phyloP scores from a whole-genome alignment of 2,113 vertebrate species.

The Tragelaphus scriptus region DNA sequence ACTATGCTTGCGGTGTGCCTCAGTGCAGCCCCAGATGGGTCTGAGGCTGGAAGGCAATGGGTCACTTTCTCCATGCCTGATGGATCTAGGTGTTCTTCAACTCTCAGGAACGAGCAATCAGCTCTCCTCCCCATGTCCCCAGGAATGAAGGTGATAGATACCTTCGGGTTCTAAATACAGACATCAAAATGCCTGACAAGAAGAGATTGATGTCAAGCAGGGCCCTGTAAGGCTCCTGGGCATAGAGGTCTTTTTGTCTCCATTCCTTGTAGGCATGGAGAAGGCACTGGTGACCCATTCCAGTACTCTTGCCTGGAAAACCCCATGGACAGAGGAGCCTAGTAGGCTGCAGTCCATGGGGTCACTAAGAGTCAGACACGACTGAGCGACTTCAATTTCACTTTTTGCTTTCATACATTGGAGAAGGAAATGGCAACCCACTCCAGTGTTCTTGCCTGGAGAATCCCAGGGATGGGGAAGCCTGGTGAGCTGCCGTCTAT shows the following conservation, averaged over 20 bases:
- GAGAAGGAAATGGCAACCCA: not conserved
- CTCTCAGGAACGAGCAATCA: not conserved
- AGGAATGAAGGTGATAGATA: not conserved
- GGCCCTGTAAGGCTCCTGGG: not conserved
- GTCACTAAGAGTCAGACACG: accelerated
- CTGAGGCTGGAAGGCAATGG: not conserved
- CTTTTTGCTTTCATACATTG: not conserved
- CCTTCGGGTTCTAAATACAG: not conserved
- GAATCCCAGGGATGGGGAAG: accelerated
- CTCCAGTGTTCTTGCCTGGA: not conserved
- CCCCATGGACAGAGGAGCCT: not conserved
- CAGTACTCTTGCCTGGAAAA: not conserved
- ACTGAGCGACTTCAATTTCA: not conserved
- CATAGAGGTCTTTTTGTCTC: not conserved
- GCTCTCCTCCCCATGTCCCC: not conserved
- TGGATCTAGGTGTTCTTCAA: not conserved
- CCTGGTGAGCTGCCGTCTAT: accelerated
- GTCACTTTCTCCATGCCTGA: not conserved
- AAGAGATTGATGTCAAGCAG: not conserved
- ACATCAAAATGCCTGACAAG: not conserved
- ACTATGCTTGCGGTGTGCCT: not conserved
- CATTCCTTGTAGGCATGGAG: not conserved
- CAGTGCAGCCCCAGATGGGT: not conserved
- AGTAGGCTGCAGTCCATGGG: not conserved
- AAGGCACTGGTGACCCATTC: not conserved